Evolutionary conservation across 53 echinoderm and acorn worm species (phyloP).

Genomic region (Zoroaster sp.): DNA sequence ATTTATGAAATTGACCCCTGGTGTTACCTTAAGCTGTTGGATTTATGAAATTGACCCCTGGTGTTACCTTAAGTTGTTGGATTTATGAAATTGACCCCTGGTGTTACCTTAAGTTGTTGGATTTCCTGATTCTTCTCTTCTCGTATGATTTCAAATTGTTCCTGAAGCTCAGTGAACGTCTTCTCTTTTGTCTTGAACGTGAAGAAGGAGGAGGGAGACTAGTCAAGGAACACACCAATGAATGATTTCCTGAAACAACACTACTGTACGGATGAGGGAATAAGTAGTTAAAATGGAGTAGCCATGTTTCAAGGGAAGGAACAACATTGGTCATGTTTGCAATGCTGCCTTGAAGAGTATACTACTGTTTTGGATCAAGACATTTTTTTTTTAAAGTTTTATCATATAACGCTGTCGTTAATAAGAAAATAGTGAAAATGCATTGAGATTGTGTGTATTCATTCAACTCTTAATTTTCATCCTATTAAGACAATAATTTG

Average conservation of each 20-base stretch:
- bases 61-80: background rate
- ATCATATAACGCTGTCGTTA: background rate
- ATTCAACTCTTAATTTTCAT: no score
- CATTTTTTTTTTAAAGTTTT: background rate
- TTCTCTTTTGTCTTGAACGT: slow-evolving; percentile 61
- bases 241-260: background rate
- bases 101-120: slow-evolving; percentile 60
- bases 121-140: slow-evolving; percentile 84
- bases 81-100: background rate
- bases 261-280: background rate
- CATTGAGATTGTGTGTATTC: no score
- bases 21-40: no score
- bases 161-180: slow-evolving; percentile 57
- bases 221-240: slow-evolving; percentile 28
- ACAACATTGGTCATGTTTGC: background rate
- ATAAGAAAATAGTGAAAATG: background rate
- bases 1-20: no score
- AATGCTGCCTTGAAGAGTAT: background rate
- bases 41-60: no score
- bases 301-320: background rate
- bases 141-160: slow-evolving; percentile 75
- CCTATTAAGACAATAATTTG: no score
- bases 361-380: background rate
- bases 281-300: background rate
- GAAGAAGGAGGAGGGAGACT: background rate